These are phyloP conservation scores for Cacatua alba DNA, from an alignment of 2,113 vertebrate genomes.

Conservation along the genomic window DNA sequence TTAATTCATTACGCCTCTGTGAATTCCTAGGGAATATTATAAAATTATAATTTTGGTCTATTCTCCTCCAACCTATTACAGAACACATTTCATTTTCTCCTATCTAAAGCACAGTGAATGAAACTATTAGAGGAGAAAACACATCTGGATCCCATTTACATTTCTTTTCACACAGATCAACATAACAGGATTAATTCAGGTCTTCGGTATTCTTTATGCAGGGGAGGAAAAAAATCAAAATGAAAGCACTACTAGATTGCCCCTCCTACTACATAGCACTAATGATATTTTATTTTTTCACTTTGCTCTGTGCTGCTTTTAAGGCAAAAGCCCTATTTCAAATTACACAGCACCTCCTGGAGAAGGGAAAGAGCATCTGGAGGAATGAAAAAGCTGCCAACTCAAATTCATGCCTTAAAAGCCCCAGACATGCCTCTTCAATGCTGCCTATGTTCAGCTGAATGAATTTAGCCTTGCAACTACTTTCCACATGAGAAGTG, in stretches of 20 bases:
- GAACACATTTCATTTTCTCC: slow-evolving; percentile 47
- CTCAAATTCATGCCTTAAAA: background rate
- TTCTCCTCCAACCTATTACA: slow-evolving; percentile 55
- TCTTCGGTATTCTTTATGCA: slow-evolving; percentile 21
- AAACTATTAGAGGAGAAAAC: slow-evolving; percentile 59
- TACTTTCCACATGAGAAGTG: background rate
- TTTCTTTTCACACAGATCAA: slow-evolving; percentile 55
- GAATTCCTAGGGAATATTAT: slow-evolving; percentile 68
- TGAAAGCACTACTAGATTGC: background rate
- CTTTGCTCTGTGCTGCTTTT: background rate
- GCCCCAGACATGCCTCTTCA: background rate
- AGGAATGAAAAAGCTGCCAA: slow-evolving; percentile 7
- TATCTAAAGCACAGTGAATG: slow-evolving; percentile 48
- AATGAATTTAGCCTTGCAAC: background rate
- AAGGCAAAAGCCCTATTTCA: background rate
- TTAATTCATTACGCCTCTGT: slow-evolving; percentile 67
- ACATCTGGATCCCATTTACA: slow-evolving; percentile 58
- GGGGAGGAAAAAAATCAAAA: background rate
- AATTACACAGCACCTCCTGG: slow-evolving; percentile 31
- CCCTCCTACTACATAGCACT: background rate
- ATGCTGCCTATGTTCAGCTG: background rate
- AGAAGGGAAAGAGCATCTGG: background rate
- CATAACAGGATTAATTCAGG: slow-evolving; percentile 36
- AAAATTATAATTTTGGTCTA: slow-evolving; percentile 66
- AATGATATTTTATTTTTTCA: background rate